Evolutionary conservation across 1,140 invertebrate genomes (phyloP).

Genomic region (Onthophagus taurus): DNA sequence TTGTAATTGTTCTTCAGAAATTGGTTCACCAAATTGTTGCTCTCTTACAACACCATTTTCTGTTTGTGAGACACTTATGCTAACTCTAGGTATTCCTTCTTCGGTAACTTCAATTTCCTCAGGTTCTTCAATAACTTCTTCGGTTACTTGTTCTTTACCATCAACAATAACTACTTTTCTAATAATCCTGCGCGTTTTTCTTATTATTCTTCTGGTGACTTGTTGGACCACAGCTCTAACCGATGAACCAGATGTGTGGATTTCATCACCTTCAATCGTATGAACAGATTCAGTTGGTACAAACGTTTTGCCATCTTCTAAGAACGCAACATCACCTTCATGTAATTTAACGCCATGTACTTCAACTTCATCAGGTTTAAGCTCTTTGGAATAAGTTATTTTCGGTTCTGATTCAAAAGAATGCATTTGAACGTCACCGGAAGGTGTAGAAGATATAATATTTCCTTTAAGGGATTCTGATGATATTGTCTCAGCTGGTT

Average conservation of each 20-base stretch:
- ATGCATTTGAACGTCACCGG: conserved; percentile 50
- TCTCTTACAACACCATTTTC: conserved; percentile 43
- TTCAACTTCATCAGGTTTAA: conserved; percentile 46
- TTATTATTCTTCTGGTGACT: conserved; percentile 63
- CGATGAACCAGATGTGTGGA: conserved; percentile 46
- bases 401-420: conserved; percentile 54
- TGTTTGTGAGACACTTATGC: conserved; percentile 57
- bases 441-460: conserved; percentile 49
- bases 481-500: conserved; percentile 48
- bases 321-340: conserved; percentile 41
- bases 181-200: conserved; percentile 63
- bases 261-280: conserved; percentile 34
- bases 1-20: conserved; percentile 3
- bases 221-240: conserved; percentile 69
- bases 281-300: conserved; percentile 19
- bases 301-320: conserved; percentile 32
- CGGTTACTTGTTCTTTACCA: conserved; percentile 70
- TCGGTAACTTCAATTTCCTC: conserved; percentile 69
- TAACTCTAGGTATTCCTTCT: conserved; percentile 62
- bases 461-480: conserved; percentile 52
- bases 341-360: conserved; percentile 42
- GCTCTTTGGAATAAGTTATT: conserved; percentile 40
- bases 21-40: conserved; percentile 36
- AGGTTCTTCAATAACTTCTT: conserved; percentile 74
- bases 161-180: conserved; percentile 66